phyloP scores from a whole-genome alignment of 2,888 invertebrate species.

The Scotopteryx bipunctaria region DNA sequence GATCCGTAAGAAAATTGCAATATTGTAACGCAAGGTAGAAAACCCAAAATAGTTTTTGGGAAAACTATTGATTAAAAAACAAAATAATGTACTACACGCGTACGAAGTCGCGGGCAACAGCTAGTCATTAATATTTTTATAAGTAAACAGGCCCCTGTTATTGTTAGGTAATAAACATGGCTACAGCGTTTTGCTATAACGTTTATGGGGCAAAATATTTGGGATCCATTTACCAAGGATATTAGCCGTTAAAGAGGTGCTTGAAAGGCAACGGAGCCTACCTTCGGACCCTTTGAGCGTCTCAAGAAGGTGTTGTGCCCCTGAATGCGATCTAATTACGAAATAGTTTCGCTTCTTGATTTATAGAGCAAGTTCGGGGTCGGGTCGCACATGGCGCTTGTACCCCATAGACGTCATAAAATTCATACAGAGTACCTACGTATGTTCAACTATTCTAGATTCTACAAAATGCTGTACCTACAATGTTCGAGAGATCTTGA shows the following conservation, averaged over 20 bases:
- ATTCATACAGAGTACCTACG: conserved; percentile 45
- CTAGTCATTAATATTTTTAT: conserved; percentile 20
- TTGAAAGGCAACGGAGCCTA: conserved; percentile 77
- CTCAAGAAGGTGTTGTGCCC: conserved; percentile 80
- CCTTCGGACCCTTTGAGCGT: conserved; percentile 77
- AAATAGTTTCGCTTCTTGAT: conserved; percentile 84
- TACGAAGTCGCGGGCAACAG: too few relatives aligned
- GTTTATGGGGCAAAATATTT: conserved; percentile 75
- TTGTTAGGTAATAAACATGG: conserved; percentile 64
- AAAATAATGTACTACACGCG: too few relatives aligned
- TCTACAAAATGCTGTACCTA: too few relatives aligned
- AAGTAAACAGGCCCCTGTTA: conserved; percentile 9
- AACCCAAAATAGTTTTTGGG: too few relatives aligned
- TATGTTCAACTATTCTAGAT: neutral
- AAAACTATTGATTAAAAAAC: too few relatives aligned
- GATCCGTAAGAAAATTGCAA: too few relatives aligned
- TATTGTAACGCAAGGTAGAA: too few relatives aligned
- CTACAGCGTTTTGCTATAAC: conserved; percentile 67
- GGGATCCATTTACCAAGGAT: conserved; percentile 79
- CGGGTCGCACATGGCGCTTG: conserved; percentile 67
- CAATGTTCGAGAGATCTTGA: too few relatives aligned
- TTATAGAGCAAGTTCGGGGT: conserved; percentile 80
- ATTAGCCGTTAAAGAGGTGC: conserved; percentile 82
- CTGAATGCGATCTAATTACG: conserved; percentile 84
- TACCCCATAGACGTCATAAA: conserved; percentile 71